Evolutionary conservation across 2,797 vertebrate species (phyloP).

Genomic region (Syncerus caffer): DNA sequence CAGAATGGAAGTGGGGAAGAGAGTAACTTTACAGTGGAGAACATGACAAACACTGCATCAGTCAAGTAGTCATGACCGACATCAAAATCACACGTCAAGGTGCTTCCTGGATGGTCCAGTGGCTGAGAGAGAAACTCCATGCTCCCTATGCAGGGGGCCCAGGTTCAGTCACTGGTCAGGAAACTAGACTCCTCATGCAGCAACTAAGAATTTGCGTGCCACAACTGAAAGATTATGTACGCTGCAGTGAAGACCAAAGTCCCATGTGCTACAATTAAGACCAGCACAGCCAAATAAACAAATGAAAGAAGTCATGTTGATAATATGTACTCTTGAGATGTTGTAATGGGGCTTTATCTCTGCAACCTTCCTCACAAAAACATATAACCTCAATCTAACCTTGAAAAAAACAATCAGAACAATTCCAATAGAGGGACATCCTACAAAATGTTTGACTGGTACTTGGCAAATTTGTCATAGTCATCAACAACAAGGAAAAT

Average conservation of each 20-base stretch:
- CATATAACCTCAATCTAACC: neutral
- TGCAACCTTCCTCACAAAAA: neutral
- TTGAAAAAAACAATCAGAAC: neutral
- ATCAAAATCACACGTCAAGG: neutral
- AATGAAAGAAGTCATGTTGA: neutral
- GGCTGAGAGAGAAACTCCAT: neutral
- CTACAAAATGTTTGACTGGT: neutral
- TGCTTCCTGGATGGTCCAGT: neutral
- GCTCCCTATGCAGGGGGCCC: neutral
- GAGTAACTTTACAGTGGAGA: neutral
- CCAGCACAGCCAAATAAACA: neutral
- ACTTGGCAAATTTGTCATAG: neutral
- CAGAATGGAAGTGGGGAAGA: neutral
- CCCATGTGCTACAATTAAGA: neutral
- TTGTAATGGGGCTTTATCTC: neutral
- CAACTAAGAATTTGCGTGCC: neutral
- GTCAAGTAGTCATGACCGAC: neutral
- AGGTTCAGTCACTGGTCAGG: neutral
- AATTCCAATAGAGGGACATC: neutral
- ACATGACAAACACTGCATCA: neutral
- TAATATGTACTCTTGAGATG: neutral
- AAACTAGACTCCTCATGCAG: neutral
- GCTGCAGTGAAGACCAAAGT: neutral
- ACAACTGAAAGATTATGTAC: neutral
- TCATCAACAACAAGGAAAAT: neutral